phyloP scores from a whole-genome alignment of 30 jellyfish, hydroid and myxozoan genomes.

The Aurelia sp. region DNA sequence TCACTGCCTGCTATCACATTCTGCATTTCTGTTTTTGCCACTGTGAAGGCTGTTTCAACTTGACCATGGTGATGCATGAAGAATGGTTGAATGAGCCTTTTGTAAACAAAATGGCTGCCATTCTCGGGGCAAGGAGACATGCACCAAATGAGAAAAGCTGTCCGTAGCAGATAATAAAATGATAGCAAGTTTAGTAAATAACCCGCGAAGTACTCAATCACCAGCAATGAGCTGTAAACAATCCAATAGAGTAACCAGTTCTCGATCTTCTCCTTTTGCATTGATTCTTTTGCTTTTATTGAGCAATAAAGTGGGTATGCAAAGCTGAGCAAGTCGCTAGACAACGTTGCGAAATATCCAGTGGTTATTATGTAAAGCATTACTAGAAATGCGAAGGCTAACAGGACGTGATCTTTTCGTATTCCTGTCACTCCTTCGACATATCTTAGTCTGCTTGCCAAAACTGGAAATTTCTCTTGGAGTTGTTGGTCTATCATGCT shows the following conservation, averaged over 20 bases:
- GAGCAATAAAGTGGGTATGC: constrained; percentile 64
- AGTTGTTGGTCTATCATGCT: constrained; percentile 32
- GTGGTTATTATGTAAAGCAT: constrained; percentile 36
- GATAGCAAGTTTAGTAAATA: constrained; percentile 38
- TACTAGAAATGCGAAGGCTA: constrained; percentile 8
- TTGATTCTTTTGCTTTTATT: constrained; percentile 33
- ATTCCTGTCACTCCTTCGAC: constrained; percentile 46
- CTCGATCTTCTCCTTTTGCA: constrained; percentile 7
- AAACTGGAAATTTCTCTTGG: constrained; percentile 18
- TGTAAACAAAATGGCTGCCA: constrained; percentile 55
- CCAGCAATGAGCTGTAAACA: constrained; percentile 50
- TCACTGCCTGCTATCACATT: background rate
- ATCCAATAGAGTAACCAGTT: constrained; percentile 55
- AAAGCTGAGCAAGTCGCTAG: constrained; percentile 45
- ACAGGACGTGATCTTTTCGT: constrained; percentile 29
- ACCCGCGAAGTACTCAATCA: constrained; percentile 41
- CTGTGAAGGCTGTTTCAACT: constrained; percentile 37
- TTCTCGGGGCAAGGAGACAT: constrained; percentile 44
- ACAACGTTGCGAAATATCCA: constrained; percentile 35
- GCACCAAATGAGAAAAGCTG: constrained; percentile 55
- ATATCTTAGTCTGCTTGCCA: constrained; percentile 31
- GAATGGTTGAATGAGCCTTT: constrained; percentile 39
- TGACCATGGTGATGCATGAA: constrained; percentile 43
- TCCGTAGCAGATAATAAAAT: constrained; percentile 40
- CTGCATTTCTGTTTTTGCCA: constrained; percentile 49